Conservation (phyloP, 1,140 invertebrate species). For the Cepaea nemoralis region DNA sequence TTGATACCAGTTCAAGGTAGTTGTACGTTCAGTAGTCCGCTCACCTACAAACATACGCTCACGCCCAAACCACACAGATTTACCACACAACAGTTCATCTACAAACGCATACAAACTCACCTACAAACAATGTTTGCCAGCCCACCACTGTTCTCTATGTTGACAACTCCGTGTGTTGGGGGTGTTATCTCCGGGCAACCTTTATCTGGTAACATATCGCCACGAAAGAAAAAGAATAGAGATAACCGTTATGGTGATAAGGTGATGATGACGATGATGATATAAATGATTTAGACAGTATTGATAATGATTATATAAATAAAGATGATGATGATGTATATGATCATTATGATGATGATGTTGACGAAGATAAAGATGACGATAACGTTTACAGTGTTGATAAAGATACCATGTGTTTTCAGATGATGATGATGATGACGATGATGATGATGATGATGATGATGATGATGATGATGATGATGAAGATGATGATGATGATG, state of each 20-base stretch:
- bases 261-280: no score
- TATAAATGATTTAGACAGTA: background rate
- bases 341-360: background rate
- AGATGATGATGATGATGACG: conserved; percentile 24
- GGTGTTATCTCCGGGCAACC: conserved; percentile 46
- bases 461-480: background rate
- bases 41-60: no score
- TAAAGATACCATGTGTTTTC: background rate
- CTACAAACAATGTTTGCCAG: conserved; percentile 54
- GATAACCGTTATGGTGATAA: background rate
- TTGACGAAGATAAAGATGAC: conserved; percentile 12
- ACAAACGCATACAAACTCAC: no score
- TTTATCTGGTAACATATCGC: conserved; percentile 35
- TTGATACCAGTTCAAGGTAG: no score
- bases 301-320: background rate
- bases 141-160: conserved; percentile 46
- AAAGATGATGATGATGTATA: background rate
- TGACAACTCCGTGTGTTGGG: conserved; percentile 49
- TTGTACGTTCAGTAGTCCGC: no score
- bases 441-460: background rate
- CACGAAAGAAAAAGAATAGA: background rate
- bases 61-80: no score
- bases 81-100: no score
- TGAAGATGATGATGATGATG: no score
- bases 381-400: no score